A percentile compares a stretch with the other conserved stretches of the same genome.
Evolutionary conservation across 2,888 invertebrate species (phyloP).

Genomic region (Cephus rjabovi): DNA sequence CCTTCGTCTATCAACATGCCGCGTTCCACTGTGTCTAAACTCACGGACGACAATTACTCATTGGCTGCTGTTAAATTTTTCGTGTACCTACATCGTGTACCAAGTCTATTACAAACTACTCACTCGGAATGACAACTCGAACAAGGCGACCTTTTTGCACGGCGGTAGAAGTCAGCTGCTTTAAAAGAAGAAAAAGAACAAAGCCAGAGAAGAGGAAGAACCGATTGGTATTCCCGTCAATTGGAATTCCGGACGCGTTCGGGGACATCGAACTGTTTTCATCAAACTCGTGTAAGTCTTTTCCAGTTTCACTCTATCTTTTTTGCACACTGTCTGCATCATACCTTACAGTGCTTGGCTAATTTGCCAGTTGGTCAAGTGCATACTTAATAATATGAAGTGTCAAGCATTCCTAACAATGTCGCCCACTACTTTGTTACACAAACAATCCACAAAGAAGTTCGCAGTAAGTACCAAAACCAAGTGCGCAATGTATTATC

Average conservation of each 20-base stretch:
- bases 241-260: neutral
- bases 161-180: neutral
- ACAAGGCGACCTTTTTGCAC: neutral
- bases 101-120: neutral
- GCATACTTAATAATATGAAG: neutral
- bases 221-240: neutral
- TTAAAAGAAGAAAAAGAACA: neutral
- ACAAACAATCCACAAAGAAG: neutral
- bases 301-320: neutral
- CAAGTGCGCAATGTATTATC: neutral
- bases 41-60: neutral
- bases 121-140: neutral
- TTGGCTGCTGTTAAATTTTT: neutral
- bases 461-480: neutral
- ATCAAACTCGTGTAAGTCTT: neutral
- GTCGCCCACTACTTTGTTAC: neutral
- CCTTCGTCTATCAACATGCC: neutral
- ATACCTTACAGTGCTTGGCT: neutral
- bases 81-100: neutral
- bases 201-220: neutral
- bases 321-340: neutral
- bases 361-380: neutral
- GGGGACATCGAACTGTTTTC: neutral
- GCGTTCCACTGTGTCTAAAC: neutral
- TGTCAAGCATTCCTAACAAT: neutral